A percentile compares a stretch with the other conserved stretches of the same genome.
phyloP scores from a whole-genome alignment of 2,113 vertebrate species.

The Tragelaphus scriptus region DNA sequence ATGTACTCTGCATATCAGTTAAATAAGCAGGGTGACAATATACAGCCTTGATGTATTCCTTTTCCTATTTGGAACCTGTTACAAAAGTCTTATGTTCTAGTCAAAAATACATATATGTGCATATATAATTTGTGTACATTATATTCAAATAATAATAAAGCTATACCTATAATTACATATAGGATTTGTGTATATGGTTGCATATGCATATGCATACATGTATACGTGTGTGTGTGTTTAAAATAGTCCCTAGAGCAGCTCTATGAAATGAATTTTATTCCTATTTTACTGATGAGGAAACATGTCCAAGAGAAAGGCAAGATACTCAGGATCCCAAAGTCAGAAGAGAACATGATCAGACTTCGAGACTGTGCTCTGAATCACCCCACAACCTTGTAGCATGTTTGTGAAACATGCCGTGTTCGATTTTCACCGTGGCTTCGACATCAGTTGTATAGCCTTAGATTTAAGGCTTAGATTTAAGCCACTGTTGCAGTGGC shows the following conservation, averaged over 20 bases:
- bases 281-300: neutral
- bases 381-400: accelerated
- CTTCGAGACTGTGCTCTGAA: neutral
- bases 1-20: no score
- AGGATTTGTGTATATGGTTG: neutral
- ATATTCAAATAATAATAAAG: neutral
- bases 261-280: neutral
- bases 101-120: neutral
- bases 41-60: no score
- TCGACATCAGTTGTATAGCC: neutral
- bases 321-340: neutral
- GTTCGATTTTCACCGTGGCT: neutral
- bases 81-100: neutral
- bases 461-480: neutral
- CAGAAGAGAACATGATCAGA: neutral
- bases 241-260: neutral
- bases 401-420: neutral
- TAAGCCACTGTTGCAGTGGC: neutral
- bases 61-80: neutral
- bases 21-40: no score
- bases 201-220: neutral
- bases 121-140: neutral
- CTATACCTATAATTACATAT: neutral
- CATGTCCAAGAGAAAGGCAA: neutral
- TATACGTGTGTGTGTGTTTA: neutral